These are phyloP conservation scores for Ischnura elegans DNA, from an alignment of 2,888 invertebrate genomes.

Conservation along the genomic window DNA sequence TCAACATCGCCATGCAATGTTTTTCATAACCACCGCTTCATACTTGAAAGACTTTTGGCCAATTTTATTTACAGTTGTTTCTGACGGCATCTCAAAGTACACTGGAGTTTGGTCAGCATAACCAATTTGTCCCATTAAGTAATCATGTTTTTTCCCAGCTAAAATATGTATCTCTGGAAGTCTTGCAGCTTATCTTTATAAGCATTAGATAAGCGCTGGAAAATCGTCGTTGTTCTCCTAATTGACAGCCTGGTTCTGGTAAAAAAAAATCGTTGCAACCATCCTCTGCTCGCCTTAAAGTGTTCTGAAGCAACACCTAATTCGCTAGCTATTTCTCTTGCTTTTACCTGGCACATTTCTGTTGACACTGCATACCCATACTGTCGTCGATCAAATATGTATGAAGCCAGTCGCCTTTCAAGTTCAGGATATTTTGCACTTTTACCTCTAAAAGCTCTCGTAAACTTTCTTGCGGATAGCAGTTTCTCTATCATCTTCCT, in stretches of 20 bases:
- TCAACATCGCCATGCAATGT: no score
- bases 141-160: no score
- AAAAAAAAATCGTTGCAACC: not conserved
- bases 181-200: not conserved
- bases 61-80: no score
- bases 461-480: not conserved
- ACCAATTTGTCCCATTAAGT: no score
- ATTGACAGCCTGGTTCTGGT: not conserved
- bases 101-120: no score
- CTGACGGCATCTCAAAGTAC: no score
- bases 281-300: not conserved
- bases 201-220: not conserved
- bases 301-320: not conserved
- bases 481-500: not conserved
- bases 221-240: not conserved
- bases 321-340: not conserved
- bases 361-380: not conserved
- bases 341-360: no score
- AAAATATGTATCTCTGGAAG: not conserved
- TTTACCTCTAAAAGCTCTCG: not conserved
- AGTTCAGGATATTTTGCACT: not conserved
- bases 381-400: not conserved
- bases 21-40: no score
- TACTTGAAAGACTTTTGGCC: no score
- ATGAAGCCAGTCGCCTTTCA: conserved; percentile 2